A percentile compares a stretch with the other conserved stretches of the same genome.
These are phyloP conservation scores for Fabriciana adippe DNA, from an alignment of 2,888 invertebrate genomes.

Conservation along the genomic window DNA sequence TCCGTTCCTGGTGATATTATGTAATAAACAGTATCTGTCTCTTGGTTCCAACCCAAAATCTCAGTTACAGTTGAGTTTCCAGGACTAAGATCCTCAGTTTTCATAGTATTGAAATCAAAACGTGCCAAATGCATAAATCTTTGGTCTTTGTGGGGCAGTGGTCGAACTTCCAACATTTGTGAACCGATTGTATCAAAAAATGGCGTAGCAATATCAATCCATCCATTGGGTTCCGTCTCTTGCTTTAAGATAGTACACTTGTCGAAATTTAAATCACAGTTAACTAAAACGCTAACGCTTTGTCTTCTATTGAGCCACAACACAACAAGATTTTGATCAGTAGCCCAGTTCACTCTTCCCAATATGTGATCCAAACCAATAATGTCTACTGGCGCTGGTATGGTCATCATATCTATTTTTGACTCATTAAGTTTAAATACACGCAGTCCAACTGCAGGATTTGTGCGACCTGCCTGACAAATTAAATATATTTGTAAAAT, in stretches of 20 bases:
- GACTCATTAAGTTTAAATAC: conserved; percentile 78
- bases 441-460: conserved; percentile 87
- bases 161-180: conserved; percentile 70
- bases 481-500: conserved; percentile 37
- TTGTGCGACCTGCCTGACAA: conserved; percentile 86
- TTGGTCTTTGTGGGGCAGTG: conserved; percentile 57
- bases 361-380: conserved; percentile 85
- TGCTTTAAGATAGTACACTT: conserved; percentile 69
- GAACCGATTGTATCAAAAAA: conserved; percentile 73
- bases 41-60: conserved; percentile 84
- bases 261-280: conserved; percentile 77
- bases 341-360: conserved; percentile 88
- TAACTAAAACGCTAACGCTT: conserved; percentile 84
- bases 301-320: conserved; percentile 94
- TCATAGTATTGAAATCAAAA: conserved; percentile 58
- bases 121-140: conserved; percentile 74
- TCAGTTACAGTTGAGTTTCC: conserved; percentile 83
- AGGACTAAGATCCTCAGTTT: conserved; percentile 73
- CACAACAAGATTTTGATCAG: conserved; percentile 84
- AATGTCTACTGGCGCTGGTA: conserved; percentile 79
- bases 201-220: conserved; percentile 85
- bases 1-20: conserved; percentile 83
- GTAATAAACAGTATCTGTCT: conserved; percentile 84
- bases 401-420: conserved; percentile 57
- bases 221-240: conserved; percentile 84